Evolutionary conservation across 2,888 invertebrate genomes (phyloP), one percentile per base, ranked within the genome.

Genomic region (Trichacis sp.): DNA sequence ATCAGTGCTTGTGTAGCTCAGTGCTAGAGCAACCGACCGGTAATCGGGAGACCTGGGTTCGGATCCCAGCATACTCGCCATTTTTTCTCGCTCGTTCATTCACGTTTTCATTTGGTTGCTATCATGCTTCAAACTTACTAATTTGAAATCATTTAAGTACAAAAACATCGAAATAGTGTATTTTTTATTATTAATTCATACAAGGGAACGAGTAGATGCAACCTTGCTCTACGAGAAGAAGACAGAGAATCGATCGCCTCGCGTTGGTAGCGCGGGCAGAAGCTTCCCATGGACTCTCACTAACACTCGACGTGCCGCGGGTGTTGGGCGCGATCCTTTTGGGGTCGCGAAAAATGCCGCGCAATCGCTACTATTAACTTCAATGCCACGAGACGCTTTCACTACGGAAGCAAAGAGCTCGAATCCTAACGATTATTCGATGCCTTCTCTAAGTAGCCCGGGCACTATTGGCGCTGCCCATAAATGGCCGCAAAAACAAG

Each of bases 211-310:
- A 45, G 58, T 57, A 64, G 57, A 55, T 54, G 57, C 62, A 59
- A 53, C 58, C 59, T 50, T 59, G 40, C 45, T 52, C 53, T 61
- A 58, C 24, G 8, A 40, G 12, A 40, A 52, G 55, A 56, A 60
- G 60, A 64, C 65, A 67, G 64, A 54, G 64, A n/a, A n/a, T n/a
- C n/a, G n/a, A n/a, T n/a, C n/a, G n/a, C n/a, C n/a, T n/a, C 59
- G 56, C 9, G 17, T 57, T 59, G 64, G 79, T 78, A 79, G 79
- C 79, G 79, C 80, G 78, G 76, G 78, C 79, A 79, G 80, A 76
- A 80, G 82, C 80, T 82, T 82, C 82, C 80, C 82, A 83, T 81
- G 78, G 77, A 82, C 83, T 83, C 83, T 83, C 83, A 81, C 83
- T n/a, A n/a, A n/a, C n/a, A n/a, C 82, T 82, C 82, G 83, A 74